Percentiles rank a stretch among this genome's conserved stretches.
phyloP scores from a whole-genome alignment of 2,797 vertebrate species.

The Chelon auratus region DNA sequence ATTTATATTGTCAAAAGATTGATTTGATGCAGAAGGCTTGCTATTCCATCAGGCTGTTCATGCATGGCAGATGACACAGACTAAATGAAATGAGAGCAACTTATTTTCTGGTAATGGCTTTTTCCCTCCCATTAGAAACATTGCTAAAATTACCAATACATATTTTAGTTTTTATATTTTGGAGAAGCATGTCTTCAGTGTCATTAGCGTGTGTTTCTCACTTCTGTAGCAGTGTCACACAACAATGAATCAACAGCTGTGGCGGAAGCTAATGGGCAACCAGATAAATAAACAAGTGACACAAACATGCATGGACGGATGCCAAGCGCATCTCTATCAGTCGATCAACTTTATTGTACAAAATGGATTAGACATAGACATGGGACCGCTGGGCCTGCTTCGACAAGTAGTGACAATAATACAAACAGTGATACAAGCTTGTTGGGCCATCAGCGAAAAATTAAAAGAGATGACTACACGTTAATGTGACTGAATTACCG shows the following conservation, averaged over 20 bases:
- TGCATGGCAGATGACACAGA: background rate
- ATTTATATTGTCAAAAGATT: background rate
- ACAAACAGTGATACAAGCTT: constrained; percentile 16
- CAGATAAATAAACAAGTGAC: constrained; percentile 2
- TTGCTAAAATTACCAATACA: background rate
- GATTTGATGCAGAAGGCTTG: background rate
- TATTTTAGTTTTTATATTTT: constrained; percentile 3
- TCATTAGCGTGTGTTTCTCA: background rate
- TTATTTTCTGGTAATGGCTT: background rate
- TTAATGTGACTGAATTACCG: constrained; percentile 13
- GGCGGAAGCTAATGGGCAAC: no score
- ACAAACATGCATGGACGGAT: background rate
- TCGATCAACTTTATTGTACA: constrained; percentile 62
- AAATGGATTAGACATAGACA: constrained; percentile 47
- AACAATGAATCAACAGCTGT: no score
- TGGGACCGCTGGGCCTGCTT: constrained; percentile 12
- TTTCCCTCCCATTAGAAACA: background rate
- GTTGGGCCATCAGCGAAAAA: constrained; percentile 36
- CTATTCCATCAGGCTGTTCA: background rate
- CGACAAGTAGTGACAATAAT: constrained; percentile 27
- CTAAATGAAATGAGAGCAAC: no score
- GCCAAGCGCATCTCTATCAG: constrained; percentile 17
- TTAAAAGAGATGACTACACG: constrained; percentile 9
- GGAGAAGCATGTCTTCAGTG: constrained; percentile 7
- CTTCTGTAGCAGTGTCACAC: constrained; percentile 12